These are phyloP conservation scores for Ictidomys tridecemlineatus DNA, from an alignment of 2,113 vertebrate genomes.

Conservation along the genomic window DNA sequence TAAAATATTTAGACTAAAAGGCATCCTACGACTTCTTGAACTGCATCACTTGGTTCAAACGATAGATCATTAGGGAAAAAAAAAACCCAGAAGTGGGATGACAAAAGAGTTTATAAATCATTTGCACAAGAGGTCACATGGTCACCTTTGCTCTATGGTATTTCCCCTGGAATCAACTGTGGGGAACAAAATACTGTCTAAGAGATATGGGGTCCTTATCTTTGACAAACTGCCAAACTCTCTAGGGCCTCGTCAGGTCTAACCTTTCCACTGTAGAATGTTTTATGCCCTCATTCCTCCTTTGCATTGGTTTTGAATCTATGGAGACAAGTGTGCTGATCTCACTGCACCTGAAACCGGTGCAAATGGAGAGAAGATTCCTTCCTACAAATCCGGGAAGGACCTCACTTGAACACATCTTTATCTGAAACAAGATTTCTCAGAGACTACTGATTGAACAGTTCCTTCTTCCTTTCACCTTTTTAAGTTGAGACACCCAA, in stretches of 20 bases:
- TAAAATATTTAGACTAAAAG: conserved; percentile 84
- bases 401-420: background rate
- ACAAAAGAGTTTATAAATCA: background rate
- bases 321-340: background rate
- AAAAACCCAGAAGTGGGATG: background rate
- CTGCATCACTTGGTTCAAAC: conserved; percentile 72
- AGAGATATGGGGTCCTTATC: background rate
- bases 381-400: background rate
- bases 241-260: background rate
- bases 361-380: background rate
- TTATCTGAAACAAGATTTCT: background rate
- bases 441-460: conserved; percentile 43
- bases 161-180: background rate
- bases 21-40: conserved; percentile 80
- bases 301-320: background rate
- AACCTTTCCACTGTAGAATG: background rate
- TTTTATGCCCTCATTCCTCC: background rate
- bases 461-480: conserved; percentile 53
- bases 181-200: background rate
- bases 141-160: background rate
- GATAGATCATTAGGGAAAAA: background rate
- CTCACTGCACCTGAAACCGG: background rate
- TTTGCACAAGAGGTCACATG: background rate
- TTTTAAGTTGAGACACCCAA: conserved; percentile 71
- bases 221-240: background rate